Evolutionary conservation across 2,797 vertebrate genomes (phyloP), one percentile per base, ranked within the genome.

Genomic region (Lates japonicus): DNA sequence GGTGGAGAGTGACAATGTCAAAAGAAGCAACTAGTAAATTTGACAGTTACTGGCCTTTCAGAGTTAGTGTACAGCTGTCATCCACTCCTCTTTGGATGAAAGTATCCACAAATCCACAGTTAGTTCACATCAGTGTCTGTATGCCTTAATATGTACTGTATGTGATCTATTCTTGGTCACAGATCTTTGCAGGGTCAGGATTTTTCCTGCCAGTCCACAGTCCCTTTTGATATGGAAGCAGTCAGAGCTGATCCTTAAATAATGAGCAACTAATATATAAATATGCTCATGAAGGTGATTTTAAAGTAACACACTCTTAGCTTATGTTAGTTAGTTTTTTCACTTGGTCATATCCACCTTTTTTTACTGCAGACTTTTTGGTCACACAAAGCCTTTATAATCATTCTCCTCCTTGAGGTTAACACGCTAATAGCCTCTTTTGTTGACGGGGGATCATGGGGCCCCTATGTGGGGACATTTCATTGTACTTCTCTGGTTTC

Each of bases 1-100:
- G 90, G 91, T 92, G 90, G 85, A 63, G 80, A 77, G 71, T 71
- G 75, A 78, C 89, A 81, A 51, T 89, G 80, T 88, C 83, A 86
- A 54, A 85, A 63, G 35, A 64, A 68, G 68, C 72, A 72, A 71
- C 52, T 52, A 59, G 29, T 61, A 33, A 77, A 76, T 62, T 22
- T 70, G n/a, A 42, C 59, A 60, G 51, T 54, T 57, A 55, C 7
- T n/a, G 37, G 48, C 3, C 1, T 72, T 67, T 75, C 8, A 17
- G 8, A 51, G 20, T 52, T 46, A 0, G 6, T 41, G 61, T 11
- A 35, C 67, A 76, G 6, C 39, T 55, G 22, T 20, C 46, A 44
- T 2, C 6, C 9, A n/a, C 1, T 58, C 7, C 25, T 54, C 16
- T 58, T 5, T 51, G n/a, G 16, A 63, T 25, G 33, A 57, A 74